Base-by-base conservation (phyloP, 2,888 invertebrate genomes). In the Lycocerus yunnanus region DNA sequence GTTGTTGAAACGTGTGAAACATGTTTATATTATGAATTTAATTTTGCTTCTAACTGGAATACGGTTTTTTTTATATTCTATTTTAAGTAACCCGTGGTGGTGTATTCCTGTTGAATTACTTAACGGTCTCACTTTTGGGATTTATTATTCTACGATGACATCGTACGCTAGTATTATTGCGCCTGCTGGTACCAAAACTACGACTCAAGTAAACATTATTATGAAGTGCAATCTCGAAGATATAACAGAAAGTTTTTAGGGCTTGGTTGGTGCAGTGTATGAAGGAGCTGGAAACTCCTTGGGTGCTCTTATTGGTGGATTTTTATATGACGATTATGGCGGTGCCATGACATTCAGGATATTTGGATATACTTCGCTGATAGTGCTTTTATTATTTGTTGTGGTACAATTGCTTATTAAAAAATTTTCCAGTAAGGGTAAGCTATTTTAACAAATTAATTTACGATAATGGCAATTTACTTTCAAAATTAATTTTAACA, bases 81-180 rank as follows among this genome's bases (percentile, higher is more conserved):
- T 93, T 69, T 86, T 97, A 69, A 88, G 88, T 1, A 92, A 96
- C 86, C 93, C 95, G 0, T 97, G 97, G 96, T 92, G 91, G 89
- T 92, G 94, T 66, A 88, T 98, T 74, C 93, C 95, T 0, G 91
- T 97, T 68, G 98, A 98, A 86, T 85, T 96, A 76, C 87, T 95
- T 9, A 96, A 97, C 86, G 97, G 97, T 0, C 88, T 97, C 16
- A 96, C 97, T 0, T 95, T 95, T 84, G 97, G 97, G 15, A 90
- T 97, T 84, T 95, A 95, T 82, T 97, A 95, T 85, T 92, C 96
- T 0, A 93, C 95, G 11, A 95, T 96, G 94, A 93, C 95, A 14
- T 95, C 95, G 0, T 97, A 96, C 86, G 96, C 96, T 0, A 94
- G 93, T 83, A 91, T 93, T 76, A 91, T 95, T 0, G 93, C 96